These are phyloP conservation scores for Psococerastis gibbosa DNA, from an alignment of 2,888 invertebrate species.

Conservation along the genomic window DNA sequence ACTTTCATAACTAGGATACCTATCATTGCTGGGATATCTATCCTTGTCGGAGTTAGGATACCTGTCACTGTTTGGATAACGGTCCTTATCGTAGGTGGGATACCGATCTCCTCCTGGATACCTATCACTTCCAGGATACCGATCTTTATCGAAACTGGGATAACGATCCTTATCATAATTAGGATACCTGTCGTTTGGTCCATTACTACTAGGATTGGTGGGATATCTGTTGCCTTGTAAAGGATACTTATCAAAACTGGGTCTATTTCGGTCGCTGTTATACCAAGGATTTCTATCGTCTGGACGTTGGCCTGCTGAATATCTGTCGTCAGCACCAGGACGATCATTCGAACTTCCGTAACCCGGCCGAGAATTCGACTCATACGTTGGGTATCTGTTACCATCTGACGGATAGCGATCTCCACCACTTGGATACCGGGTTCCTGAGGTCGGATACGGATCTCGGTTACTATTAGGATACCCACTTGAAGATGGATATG, in stretches of 20 bases:
- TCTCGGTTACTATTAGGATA: background rate
- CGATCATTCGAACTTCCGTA: background rate
- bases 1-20: background rate
- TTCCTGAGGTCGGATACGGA: background rate
- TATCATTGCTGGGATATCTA: background rate
- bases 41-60: constrained; percentile 2
- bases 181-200: background rate
- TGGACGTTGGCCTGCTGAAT: too few species aligned
- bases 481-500: background rate
- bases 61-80: background rate
- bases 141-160: background rate
- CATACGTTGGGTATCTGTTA: background rate
- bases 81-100: background rate
- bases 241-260: too few species aligned
- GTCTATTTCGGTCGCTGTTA: background rate
- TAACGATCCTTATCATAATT: background rate
- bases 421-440: background rate
- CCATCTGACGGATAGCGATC: background rate
- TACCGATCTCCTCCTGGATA: background rate
- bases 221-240: too few species aligned
- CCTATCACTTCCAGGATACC: background rate
- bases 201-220: background rate
- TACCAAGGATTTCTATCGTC: background rate
- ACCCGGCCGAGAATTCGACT: background rate
- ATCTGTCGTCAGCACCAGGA: background rate